These are phyloP conservation scores for Sebastes steindachneri DNA, from an alignment of 2,797 vertebrate species.

Conservation along the genomic window DNA sequence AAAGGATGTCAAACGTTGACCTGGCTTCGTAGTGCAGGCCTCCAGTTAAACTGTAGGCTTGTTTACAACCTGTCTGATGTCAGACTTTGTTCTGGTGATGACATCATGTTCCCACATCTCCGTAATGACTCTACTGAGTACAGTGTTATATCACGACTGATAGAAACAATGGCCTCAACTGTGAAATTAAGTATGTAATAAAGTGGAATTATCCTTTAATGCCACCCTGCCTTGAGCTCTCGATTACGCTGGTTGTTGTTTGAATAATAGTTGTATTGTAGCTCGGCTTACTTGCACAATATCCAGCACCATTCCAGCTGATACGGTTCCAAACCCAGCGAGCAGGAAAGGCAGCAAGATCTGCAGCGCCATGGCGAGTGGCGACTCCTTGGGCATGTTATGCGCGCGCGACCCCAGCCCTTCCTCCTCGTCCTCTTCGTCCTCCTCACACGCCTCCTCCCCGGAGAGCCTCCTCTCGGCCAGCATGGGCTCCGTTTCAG, in stretches of 20 bases:
- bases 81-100: neutral
- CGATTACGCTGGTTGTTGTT: neutral
- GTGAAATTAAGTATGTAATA: neutral
- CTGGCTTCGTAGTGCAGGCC: too few species aligned
- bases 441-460: constrained; percentile 79
- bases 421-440: constrained; percentile 76
- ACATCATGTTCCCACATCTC: neutral
- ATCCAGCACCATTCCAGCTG: constrained; percentile 97
- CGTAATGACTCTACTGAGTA: neutral
- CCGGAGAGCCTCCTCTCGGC: constrained; percentile 81
- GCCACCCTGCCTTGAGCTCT: neutral
- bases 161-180: neutral
- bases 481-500: constrained; percentile 90
- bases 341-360: constrained; percentile 94
- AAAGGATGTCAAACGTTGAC: neutral
- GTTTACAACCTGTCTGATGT: neutral
- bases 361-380: constrained; percentile 91
- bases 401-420: constrained; percentile 62
- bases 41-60: neutral
- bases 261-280: constrained; percentile 1
- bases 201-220: neutral
- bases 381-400: constrained; percentile 93
- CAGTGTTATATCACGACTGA: neutral
- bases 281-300: constrained; percentile 89
- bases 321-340: constrained; percentile 96